phyloP scores from a whole-genome alignment of 2,797 vertebrate genomes.

The Onychomys arenicola region DNA sequence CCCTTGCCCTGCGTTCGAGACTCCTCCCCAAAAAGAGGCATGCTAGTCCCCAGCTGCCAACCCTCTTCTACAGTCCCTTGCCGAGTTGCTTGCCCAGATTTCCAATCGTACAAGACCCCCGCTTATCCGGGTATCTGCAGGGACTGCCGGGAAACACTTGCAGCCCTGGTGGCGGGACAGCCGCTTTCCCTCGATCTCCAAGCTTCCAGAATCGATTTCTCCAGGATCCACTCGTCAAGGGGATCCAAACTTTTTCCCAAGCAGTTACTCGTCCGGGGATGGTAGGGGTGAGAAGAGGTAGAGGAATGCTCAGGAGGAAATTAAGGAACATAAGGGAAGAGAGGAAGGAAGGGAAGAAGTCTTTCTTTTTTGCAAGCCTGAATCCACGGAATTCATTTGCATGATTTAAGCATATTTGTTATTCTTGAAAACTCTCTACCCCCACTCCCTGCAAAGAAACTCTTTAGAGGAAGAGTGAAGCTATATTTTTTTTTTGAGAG shows the following conservation, averaged over 20 bases:
- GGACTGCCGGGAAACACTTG: constrained; percentile 44
- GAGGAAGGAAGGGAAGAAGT: not conserved
- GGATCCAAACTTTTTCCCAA: constrained; percentile 69
- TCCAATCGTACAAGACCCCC: constrained; percentile 20
- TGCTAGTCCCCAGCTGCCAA: constrained; percentile 84
- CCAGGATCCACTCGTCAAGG: not conserved
- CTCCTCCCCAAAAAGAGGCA: constrained; percentile 79
- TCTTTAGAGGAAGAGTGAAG: not conserved
- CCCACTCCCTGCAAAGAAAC: constrained; percentile 5
- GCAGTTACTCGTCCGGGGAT: not conserved
- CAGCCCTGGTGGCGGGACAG: not conserved
- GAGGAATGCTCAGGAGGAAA: not conserved
- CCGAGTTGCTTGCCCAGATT: not conserved
- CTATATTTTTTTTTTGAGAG: not conserved
- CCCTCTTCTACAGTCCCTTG: constrained; percentile 38
- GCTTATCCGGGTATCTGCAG: constrained; percentile 50
- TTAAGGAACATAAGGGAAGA: not conserved
- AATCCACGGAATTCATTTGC: constrained; percentile 76
- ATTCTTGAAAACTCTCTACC: not conserved
- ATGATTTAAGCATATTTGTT: constrained; percentile 78
- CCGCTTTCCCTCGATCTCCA: not conserved
- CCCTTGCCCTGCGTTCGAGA: constrained; percentile 75
- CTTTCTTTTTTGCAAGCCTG: constrained; percentile 58
- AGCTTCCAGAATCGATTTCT: not conserved
- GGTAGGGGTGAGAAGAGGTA: constrained; percentile 8